phyloP scores from a whole-genome alignment of 2,888 invertebrate species.

The Loripinus fragilis region DNA sequence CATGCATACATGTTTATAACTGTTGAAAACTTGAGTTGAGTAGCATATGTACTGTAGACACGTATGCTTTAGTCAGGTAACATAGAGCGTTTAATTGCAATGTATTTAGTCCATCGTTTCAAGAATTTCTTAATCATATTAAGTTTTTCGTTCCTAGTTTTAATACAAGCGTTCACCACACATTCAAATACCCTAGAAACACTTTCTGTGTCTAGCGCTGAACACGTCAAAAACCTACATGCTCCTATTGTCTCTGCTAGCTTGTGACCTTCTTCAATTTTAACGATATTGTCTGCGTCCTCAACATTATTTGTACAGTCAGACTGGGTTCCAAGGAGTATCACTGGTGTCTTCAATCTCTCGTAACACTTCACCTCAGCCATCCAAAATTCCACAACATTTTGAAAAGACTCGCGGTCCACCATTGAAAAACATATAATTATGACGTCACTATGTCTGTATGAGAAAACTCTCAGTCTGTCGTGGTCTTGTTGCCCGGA shows the following conservation, averaged over 20 bases:
- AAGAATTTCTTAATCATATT: conserved; percentile 58
- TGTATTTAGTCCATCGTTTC: conserved; percentile 31
- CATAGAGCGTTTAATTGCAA: too few species aligned
- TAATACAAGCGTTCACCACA: conserved; percentile 64
- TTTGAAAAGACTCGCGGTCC: conserved; percentile 69
- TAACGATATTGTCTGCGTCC: conserved; percentile 27
- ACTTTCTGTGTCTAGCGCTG: conserved; percentile 60
- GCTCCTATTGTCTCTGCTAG: conserved; percentile 70
- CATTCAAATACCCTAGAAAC: conserved; percentile 67
- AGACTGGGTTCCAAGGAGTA: conserved; percentile 72
- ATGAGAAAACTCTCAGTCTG: conserved; percentile 70
- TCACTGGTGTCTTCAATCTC: conserved; percentile 63
- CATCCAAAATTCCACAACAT: conserved; percentile 69
- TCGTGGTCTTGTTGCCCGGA: conserved; percentile 73
- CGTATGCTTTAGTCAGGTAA: too few species aligned
- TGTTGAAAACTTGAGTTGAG: too few species aligned
- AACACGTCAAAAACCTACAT: conserved; percentile 67
- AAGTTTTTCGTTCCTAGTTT: conserved; percentile 60
- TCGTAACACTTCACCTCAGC: conserved; percentile 68
- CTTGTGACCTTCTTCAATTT: conserved; percentile 61
- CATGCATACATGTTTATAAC: too few species aligned
- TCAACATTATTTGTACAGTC: conserved; percentile 52
- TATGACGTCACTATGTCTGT: conserved; percentile 72
- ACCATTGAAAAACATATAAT: conserved; percentile 70
- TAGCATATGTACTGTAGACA: too few species aligned